Conservation (phyloP, 2,888 invertebrate genomes). For the Sabatieria punctata region DNA sequence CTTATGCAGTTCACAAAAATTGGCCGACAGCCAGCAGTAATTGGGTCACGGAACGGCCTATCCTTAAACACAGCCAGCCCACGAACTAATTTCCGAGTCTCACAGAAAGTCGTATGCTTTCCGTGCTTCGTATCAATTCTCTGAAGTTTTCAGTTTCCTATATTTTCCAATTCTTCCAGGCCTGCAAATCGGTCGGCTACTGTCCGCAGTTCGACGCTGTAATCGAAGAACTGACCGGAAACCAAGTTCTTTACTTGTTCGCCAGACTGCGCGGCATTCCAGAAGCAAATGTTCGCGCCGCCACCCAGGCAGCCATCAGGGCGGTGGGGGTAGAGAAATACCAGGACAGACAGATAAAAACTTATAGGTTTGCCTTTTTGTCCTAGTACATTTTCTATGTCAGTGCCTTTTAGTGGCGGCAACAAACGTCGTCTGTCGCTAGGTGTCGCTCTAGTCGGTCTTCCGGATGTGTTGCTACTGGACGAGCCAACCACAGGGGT, state of each 20-base stretch:
- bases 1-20: neutral
- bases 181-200: conserved; percentile 41
- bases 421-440: conserved; percentile 56
- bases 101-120: no score
- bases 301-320: conserved; percentile 16
- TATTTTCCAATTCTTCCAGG: no score
- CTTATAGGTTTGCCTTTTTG: conserved; percentile 14
- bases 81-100: no score
- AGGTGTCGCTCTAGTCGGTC: conserved; percentile 51
- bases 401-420: conserved; percentile 49
- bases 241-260: conserved; percentile 50
- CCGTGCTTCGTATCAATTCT: neutral
- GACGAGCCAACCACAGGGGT: conserved; percentile 51
- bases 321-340: conserved; percentile 19
- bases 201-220: conserved; percentile 60
- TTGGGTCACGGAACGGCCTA: no score
- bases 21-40: no score
- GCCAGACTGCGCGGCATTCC: conserved; percentile 48
- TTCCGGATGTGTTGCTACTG: conserved; percentile 50
- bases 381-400: no score
- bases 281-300: conserved; percentile 11
- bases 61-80: no score
- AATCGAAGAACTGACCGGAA: conserved; percentile 50
- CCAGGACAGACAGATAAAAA: conserved; percentile 18
- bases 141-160: no score